Base-by-base conservation (phyloP, 1,140 invertebrate species). In the Oryctes rhinoceros region DNA sequence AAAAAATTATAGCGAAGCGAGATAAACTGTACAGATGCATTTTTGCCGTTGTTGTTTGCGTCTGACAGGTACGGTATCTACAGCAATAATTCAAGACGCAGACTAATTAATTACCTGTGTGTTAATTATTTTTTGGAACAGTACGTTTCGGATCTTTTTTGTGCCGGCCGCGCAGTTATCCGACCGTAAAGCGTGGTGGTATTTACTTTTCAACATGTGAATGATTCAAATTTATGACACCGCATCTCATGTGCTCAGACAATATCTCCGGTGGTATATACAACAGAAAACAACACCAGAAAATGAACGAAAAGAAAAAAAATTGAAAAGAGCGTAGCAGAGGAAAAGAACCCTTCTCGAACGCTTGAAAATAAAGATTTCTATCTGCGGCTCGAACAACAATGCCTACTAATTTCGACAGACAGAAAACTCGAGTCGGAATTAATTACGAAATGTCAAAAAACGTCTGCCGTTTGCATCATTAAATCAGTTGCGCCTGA, bases 91-190 rank as follows among this genome's bases (percentile, higher is more conserved):
- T 76, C 47, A 76, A 49, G n/a, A 76, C 10, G 39, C 75, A 76
- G 75, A 76, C 75, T 49, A 76, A 76, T 76, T 76, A 76, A 76
- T 76, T 76, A 49, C 47, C 65, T 71, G 20, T 71, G 75, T 76
- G 75, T 76, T 76, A 76, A 76, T 76, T 76, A 76, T 76, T 76
- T 76, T 71, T 71, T 71, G 65, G 65, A 71, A 71, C 75, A 76
- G 75, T 76, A 76, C 18, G 62, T 67, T 24, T 67, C 65, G 24
- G 35, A 71, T 30, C 53, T 71, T 71, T 71, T 71, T 71, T 71
- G 11, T 71, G 20, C 65, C 65, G 20, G 13, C 6, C 65, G 37
- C 9, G 75, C 39, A 49, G 20, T 76, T 76, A 47, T 44, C 75
- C 75, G 15, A 49, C 37, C 47, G 75, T 49, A 76, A 76, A 44